Evolutionary conservation across 2,797 vertebrate genomes (phyloP).

Genomic region (Potorous gilbertii): DNA sequence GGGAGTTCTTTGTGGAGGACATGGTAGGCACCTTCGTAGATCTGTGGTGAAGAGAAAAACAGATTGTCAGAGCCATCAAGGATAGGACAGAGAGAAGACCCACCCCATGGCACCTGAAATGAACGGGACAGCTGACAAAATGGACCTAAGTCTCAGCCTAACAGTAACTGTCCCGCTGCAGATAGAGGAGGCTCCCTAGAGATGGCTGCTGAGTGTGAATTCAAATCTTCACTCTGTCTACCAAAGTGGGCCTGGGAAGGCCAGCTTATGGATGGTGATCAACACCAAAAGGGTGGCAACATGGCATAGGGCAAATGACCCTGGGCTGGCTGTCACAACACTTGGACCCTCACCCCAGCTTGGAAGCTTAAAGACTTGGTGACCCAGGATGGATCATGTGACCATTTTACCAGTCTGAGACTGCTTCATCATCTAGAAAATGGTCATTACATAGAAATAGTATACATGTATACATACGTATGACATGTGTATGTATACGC

Average conservation of each 20-base stretch:
- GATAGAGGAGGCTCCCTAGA: background rate
- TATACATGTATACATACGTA: background rate
- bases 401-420: background rate
- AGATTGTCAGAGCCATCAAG: constrained; percentile 2
- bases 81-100: too few relatives aligned
- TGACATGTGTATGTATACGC: too few relatives aligned
- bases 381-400: background rate
- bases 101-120: fast-evolving
- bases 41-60: constrained; percentile 82
- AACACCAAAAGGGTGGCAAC: background rate
- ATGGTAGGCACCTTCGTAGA: constrained; percentile 95
- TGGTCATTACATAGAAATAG: background rate
- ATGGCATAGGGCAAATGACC: background rate
- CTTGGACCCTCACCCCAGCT: background rate
- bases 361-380: background rate
- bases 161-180: background rate
- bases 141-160: background rate
- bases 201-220: background rate
- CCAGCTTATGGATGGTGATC: background rate
- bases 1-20: constrained; percentile 96
- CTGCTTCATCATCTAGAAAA: background rate
- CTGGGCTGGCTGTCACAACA: background rate
- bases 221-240: background rate
- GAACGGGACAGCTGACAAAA: background rate
- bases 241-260: background rate